Base-by-base conservation (phyloP, 2,888 invertebrate genomes). In the Hyles lineata region DNA sequence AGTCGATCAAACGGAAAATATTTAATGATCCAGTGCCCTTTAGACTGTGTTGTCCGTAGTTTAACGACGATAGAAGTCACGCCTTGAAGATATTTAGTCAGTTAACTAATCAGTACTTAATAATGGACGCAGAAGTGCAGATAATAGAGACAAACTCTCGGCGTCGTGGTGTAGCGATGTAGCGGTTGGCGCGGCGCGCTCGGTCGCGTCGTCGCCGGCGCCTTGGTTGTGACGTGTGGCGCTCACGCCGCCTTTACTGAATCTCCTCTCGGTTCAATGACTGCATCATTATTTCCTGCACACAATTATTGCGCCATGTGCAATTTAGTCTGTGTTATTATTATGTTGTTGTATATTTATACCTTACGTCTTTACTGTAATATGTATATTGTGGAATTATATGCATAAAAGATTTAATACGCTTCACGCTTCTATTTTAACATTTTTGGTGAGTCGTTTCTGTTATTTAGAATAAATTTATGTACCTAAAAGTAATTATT, bases 381-480 rank as follows among this genome's bases (percentile, higher is more conserved):
- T 93, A 92, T 94, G 93, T 94, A 93, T 94, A 94, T 90, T 92
- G 92, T 93, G 92, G 90, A 92, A 92, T 92, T 92, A 91, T 93
- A 94, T 93, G 92, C 91, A 89, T 93, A 92, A 92, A 85, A 87
- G 83, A 87, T 89, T 89, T 91, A 92, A 93, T 94, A 94, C 94
- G 94, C 94, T 94, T 94, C 93, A 92, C 88, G 93, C 94, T 94
- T 90, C 91, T 90, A 89, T 92, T 93, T 91, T 92, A 92, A 92
- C 89, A 79, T 80, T 89, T 91, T 92, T 92, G 92, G 92, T 93
- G 92, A 92, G 91, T 93, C 90, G 94, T 94, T 94, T 93, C 92
- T 93, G 94, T 94, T 94, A 93, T 93, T 91, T 94, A 94, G 94
- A 90, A 87, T 94, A 94, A 94, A 94, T 94, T 93, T 94, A 94